Conservation (phyloP, 2,113 vertebrate species). For the Crypturellus undulatus region DNA sequence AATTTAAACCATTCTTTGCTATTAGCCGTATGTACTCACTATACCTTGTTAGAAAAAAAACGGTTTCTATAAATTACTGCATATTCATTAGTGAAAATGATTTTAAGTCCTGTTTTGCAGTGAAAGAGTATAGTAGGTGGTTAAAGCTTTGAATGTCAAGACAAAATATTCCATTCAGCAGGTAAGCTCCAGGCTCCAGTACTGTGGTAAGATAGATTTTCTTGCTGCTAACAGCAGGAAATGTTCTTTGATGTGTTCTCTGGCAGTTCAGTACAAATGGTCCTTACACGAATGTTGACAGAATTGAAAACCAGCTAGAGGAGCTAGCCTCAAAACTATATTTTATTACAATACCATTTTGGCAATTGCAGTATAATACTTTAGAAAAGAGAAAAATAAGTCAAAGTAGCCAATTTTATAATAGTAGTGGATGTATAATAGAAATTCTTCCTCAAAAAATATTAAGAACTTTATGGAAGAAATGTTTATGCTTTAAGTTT, state of each 20-base stretch:
- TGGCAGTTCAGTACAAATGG: slow-evolving; percentile 27
- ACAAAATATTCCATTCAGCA: neutral
- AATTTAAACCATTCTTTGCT: neutral
- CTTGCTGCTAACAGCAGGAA: slow-evolving; percentile 22
- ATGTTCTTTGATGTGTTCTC: slow-evolving; percentile 12
- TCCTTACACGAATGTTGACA: neutral
- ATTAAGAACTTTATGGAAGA: neutral
- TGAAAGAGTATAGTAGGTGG: neutral
- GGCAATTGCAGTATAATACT: neutral
- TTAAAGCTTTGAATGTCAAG: neutral
- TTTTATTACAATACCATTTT: neutral
- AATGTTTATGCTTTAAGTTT: neutral
- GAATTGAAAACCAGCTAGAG: neutral
- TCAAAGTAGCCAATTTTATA: neutral
- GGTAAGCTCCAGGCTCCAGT: neutral
- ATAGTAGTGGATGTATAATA: neutral
- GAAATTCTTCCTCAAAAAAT: neutral
- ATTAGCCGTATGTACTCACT: neutral
- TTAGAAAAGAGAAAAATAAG: neutral
- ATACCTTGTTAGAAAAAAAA: neutral
- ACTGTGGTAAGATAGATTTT: neutral
- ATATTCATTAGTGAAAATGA: neutral
- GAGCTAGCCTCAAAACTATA: neutral
- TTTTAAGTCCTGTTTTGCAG: neutral
- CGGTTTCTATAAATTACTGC: neutral